Conservation (phyloP, 2,888 invertebrate genomes). For the Spilosoma lubricipeda region DNA sequence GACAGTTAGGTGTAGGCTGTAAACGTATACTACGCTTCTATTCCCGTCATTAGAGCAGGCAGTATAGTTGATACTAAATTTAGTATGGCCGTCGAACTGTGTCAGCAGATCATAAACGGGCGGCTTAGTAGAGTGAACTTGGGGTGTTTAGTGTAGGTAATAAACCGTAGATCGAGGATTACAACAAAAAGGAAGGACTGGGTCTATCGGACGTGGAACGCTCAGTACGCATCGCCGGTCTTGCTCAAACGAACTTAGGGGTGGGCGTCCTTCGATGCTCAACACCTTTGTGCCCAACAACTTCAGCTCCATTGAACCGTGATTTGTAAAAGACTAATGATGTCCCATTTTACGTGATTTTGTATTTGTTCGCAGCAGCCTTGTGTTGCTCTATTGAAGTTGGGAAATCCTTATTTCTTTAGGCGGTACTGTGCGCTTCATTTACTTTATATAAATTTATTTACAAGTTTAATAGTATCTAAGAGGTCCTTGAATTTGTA, state of each 20-base stretch:
- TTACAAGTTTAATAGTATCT: neutral
- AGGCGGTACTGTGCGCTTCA: neutral
- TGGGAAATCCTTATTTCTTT: conserved; percentile 14
- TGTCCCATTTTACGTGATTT: conserved; percentile 50
- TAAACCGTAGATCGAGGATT: conserved; percentile 41
- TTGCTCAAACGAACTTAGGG: conserved; percentile 49
- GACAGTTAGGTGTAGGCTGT: conserved; percentile 13
- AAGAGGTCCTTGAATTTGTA: neutral
- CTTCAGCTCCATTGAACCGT: conserved; percentile 67
- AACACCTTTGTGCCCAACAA: conserved; percentile 68
- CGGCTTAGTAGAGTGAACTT: conserved; percentile 37
- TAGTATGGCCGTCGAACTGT: conserved; percentile 34
- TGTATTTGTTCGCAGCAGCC: conserved; percentile 12
- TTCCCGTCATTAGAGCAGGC: conserved; percentile 30
- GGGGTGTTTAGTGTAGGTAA: conserved; percentile 44
- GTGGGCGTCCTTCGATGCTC: conserved; percentile 43
- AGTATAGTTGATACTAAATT: conserved; percentile 36
- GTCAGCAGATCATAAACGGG: conserved; percentile 44
- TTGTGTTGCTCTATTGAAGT: conserved; percentile 22
- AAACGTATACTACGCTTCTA: conserved; percentile 27
- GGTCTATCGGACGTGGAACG: conserved; percentile 42
- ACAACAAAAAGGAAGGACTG: conserved; percentile 44
- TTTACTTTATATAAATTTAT: conserved; percentile 1
- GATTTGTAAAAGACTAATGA: conserved; percentile 72
- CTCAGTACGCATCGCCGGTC: conserved; percentile 53